phyloP scores from a whole-genome alignment of 2,888 invertebrate genomes.

The Muschampia plurimacula region DNA sequence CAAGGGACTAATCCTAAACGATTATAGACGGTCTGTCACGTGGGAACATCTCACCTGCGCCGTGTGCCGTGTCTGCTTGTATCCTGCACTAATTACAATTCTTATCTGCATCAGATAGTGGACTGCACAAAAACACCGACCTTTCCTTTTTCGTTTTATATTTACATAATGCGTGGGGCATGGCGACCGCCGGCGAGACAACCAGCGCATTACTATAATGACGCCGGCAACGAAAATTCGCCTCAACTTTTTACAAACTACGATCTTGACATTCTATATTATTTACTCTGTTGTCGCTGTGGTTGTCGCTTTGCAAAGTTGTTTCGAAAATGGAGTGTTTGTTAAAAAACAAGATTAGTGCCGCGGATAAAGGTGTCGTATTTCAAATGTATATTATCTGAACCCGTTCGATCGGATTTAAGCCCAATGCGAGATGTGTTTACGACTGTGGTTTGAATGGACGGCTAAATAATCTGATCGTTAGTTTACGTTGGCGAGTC shows the following conservation, averaged over 20 bases:
- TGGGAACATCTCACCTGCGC: conserved; percentile 74
- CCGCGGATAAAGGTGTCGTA: conserved; percentile 52
- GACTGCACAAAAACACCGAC: conserved; percentile 61
- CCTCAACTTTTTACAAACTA: conserved; percentile 39
- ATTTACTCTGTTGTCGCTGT: conserved; percentile 49
- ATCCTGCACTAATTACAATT: conserved; percentile 77
- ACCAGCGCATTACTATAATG: conserved; percentile 68
- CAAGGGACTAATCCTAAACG: neutral
- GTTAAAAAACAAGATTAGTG: conserved; percentile 53
- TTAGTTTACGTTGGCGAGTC: conserved; percentile 18
- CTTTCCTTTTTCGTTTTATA: conserved; percentile 76
- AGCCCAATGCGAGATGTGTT: neutral
- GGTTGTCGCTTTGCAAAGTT: conserved; percentile 48
- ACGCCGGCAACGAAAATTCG: conserved; percentile 53
- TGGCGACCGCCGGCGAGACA: conserved; percentile 69
- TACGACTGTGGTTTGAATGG: conserved; percentile 24
- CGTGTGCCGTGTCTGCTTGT: conserved; percentile 51
- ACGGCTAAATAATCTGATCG: conserved; percentile 14
- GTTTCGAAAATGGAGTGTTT: conserved; percentile 48
- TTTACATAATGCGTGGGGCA: conserved; percentile 82
- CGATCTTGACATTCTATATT: conserved; percentile 54
- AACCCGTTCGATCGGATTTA: neutral
- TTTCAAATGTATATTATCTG: conserved; percentile 34
- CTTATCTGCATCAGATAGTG: conserved; percentile 79
- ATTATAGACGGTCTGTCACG: conserved; percentile 52